These are phyloP conservation scores for Tanypteryx hageni DNA, from an alignment of 2,888 invertebrate genomes.

Conservation along the genomic window DNA sequence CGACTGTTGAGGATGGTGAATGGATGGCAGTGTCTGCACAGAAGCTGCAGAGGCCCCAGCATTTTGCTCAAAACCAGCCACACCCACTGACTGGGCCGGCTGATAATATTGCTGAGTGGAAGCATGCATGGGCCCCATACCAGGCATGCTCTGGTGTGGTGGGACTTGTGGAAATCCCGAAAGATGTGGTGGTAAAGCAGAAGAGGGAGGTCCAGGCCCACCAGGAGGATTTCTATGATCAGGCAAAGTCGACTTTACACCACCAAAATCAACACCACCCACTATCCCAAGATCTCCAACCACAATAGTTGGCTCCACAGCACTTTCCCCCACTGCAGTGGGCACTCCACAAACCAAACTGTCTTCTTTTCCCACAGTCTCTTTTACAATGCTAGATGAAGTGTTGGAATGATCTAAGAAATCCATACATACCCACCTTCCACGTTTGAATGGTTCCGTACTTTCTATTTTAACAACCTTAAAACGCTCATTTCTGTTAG, in stretches of 20 bases:
- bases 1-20: conserved; percentile 52
- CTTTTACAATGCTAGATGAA: conserved; percentile 59
- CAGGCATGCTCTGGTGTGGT: conserved; percentile 57
- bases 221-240: conserved; percentile 61
- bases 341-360: conserved; percentile 57
- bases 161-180: conserved; percentile 52
- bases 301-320: conserved; percentile 36
- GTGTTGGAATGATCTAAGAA: conserved; percentile 88
- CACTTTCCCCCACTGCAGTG: conserved; percentile 49
- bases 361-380: conserved; percentile 58
- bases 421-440: conserved; percentile 96
- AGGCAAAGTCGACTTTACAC: conserved; percentile 55
- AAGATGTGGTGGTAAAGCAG: conserved; percentile 48
- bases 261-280: conserved; percentile 53
- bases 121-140: conserved; percentile 48
- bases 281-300: conserved; percentile 53
- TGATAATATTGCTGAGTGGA: conserved; percentile 50
- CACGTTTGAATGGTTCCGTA: conserved; percentile 94
- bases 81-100: conserved; percentile 57
- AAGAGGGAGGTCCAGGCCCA: conserved; percentile 39
- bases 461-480: conserved; percentile 97
- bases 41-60: conserved; percentile 46
- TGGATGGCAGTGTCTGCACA: conserved; percentile 59
- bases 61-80: conserved; percentile 58
- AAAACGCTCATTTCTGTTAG: conserved; percentile 88